Percentiles rank a stretch among this genome's conserved stretches.
Conservation (phyloP, 1,140 invertebrate species). For the Araneus ventricosus region DNA sequence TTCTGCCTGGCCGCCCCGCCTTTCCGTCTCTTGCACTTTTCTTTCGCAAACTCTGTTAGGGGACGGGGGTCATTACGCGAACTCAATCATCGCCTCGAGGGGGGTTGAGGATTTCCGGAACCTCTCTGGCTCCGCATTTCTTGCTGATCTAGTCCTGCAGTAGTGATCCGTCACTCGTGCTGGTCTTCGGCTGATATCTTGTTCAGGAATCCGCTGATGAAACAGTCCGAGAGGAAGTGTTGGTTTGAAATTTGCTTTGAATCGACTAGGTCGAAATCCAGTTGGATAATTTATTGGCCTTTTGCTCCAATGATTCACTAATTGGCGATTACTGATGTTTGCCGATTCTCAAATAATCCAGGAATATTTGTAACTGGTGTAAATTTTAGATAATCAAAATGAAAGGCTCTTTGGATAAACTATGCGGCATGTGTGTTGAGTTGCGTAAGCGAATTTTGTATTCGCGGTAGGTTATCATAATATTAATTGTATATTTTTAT, state of each 20-base stretch:
- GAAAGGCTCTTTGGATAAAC: no score
- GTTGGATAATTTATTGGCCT: neutral
- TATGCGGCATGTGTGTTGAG: no score
- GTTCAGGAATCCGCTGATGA: slow-evolving; percentile 1
- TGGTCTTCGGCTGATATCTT: neutral
- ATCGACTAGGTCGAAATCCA: neutral
- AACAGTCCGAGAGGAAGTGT: neutral
- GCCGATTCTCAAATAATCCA: neutral
- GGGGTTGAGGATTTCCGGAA: slow-evolving; percentile 2
- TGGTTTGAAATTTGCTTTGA: neutral
- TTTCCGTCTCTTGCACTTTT: neutral
- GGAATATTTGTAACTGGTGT: no score
- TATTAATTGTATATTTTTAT: no score
- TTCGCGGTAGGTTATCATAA: no score
- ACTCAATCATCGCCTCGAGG: slow-evolving; percentile 48
- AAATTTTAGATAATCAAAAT: no score
- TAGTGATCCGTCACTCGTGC: neutral
- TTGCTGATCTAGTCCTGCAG: slow-evolving; percentile 1
- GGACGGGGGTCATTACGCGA: slow-evolving; percentile 35
- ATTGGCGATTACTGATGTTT: neutral
- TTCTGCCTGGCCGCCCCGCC: slow-evolving; percentile 19
- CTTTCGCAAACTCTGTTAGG: neutral
- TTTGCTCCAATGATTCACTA: neutral
- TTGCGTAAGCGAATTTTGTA: no score
- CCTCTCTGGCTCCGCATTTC: neutral